A percentile compares a stretch with the other conserved stretches of the same genome.
Evolutionary conservation across 1,140 invertebrate genomes (phyloP).

Genomic region (Lithobius niger): DNA sequence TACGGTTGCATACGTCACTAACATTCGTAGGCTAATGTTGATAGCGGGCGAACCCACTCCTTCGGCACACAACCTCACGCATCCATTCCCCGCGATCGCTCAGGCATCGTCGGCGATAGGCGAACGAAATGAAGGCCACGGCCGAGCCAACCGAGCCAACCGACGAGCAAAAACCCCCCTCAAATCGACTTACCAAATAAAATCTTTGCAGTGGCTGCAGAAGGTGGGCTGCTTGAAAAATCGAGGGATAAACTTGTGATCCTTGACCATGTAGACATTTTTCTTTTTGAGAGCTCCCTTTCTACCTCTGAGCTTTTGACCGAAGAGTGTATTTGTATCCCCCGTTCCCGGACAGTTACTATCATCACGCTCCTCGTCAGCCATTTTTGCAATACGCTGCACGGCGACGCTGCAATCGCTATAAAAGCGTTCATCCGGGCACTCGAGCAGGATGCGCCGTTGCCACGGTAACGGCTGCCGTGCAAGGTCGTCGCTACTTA

Average conservation of each 20-base stretch:
- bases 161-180: no score
- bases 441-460: background rate
- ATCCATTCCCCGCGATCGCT: no score
- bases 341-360: conserved; percentile 43
- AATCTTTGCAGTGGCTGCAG: conserved; percentile 99
- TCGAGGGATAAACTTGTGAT: conserved; percentile 96
- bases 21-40: no score
- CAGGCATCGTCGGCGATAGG: no score
- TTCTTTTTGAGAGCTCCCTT: conserved; percentile 98
- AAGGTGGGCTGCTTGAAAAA: conserved; percentile 99
- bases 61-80: no score
- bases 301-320: conserved; percentile 58
- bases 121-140: no score
- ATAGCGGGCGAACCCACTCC: no score
- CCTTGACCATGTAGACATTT: conserved; percentile 94
- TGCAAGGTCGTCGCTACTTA: no score
- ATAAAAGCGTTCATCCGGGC: conserved; percentile 1
- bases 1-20: no score
- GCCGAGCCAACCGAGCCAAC: no score
- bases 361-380: conserved; percentile 34
- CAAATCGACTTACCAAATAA: conserved; percentile 99
- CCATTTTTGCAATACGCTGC: conserved; percentile 1
- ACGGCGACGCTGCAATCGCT: background rate
- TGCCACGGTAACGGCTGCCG: background rate
- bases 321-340: conserved; percentile 54